Evolutionary conservation across 2,797 vertebrate genomes (phyloP), one percentile per base, ranked within the genome.

Genomic region (Fistularia tabacaria): DNA sequence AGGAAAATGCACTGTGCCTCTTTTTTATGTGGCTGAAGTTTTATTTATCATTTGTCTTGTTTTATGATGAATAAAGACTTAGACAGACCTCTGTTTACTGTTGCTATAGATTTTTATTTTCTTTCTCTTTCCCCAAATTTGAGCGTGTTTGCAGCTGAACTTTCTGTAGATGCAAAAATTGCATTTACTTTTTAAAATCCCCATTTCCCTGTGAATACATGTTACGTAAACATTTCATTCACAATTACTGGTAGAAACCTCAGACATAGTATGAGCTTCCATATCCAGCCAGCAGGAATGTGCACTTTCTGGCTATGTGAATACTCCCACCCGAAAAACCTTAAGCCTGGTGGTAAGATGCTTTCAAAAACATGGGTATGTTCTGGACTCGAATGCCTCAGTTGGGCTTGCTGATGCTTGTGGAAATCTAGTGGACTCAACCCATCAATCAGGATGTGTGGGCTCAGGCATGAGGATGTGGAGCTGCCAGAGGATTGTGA

Each of bases 361-460:
- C 62, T 64, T 63, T 85, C 64, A 43, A 70, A 77, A 49, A 25
- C 58, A 87, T 87, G 85, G 69, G 69, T 66, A 54, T 65, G 72
- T 57, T 82, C 54, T 57, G 65, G 68, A 38, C 60, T 42, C 84
- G 77, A 76, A 74, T 80, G 1, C 25, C 39, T 5, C 36, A 74
- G 52, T 47, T 84, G 60, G 71, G 47, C 64, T 79, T 66, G 54
- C 64, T 85, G 56, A 49, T 81, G 54, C 78, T 66, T 39, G 36
- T 36, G 12, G 74, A 77, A 54, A 25, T 57, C 42, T 54, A 46
- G 6, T 62, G 74, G 85, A 82, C 67, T 64, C 68, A 61, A 49
- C 78, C 83, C 10, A 36, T 83, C 7, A 40, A 65, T 50, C 51
- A 42, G 64, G 66, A 25, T 25, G 25, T 25, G 25, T 25, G 25